These are phyloP conservation scores for Nematopogon swammerdamellus DNA, from an alignment of 2,888 invertebrate species.

Conservation along the genomic window DNA sequence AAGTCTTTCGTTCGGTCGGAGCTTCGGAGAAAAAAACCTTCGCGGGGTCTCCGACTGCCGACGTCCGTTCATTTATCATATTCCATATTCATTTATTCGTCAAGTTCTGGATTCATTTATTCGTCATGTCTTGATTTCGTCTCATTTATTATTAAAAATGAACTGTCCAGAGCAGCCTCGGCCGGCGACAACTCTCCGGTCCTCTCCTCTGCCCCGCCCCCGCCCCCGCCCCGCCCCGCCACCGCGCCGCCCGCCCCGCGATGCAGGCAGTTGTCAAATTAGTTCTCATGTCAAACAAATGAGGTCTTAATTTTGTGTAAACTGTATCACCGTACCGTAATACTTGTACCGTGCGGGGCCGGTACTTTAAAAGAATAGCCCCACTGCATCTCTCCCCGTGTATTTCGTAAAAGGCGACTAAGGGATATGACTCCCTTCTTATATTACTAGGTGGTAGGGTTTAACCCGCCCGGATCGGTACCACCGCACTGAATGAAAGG, in stretches of 20 bases:
- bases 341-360: too few relatives aligned
- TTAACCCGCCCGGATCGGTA: too few relatives aligned
- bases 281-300: too few relatives aligned
- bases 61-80: constrained; percentile 53
- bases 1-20: constrained; percentile 56
- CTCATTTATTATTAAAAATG: constrained; percentile 61
- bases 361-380: too few relatives aligned
- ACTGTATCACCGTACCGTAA: too few relatives aligned
- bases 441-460: too few relatives aligned
- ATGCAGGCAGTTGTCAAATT: too few relatives aligned
- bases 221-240: constrained; percentile 8
- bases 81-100: constrained; percentile 59
- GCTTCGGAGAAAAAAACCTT: constrained; percentile 50
- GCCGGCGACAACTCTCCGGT: constrained; percentile 39
- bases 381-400: too few relatives aligned
- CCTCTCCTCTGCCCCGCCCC: constrained; percentile 29
- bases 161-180: constrained; percentile 51
- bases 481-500: too few relatives aligned
- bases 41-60: constrained; percentile 37
- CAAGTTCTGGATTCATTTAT: constrained; percentile 60
- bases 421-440: too few relatives aligned
- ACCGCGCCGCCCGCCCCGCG: constrained; percentile 4
- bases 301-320: too few relatives aligned
- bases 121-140: constrained; percentile 59
- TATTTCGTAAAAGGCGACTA: too few relatives aligned